phyloP scores from a whole-genome alignment of 1,140 invertebrate species.

The Euglossa dilemma region DNA sequence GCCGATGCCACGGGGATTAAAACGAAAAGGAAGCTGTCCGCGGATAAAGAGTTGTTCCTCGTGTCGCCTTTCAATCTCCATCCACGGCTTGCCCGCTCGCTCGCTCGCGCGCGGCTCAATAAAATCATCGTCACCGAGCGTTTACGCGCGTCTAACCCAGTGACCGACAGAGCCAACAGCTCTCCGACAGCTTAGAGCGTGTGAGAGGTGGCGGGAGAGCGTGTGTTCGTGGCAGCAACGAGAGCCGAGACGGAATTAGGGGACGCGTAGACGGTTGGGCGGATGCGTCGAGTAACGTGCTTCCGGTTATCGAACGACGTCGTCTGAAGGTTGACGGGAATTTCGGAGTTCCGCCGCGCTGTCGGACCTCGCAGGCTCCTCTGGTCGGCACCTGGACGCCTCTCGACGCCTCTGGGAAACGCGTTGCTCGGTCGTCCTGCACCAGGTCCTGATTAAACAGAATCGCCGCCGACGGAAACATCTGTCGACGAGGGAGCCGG shows the following conservation, averaged over 20 bases:
- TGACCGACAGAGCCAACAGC: conserved; percentile 29
- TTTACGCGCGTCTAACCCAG: conserved; percentile 22
- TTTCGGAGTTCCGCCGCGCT: conserved; percentile 56
- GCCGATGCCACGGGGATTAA: not conserved
- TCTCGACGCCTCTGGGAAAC: conserved; percentile 40
- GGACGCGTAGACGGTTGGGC: conserved; percentile 72
- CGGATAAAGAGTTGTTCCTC: not conserved
- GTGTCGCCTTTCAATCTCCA: not conserved
- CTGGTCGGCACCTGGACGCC: conserved; percentile 52
- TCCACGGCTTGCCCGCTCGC: not conserved
- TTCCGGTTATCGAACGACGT: conserved; percentile 76
- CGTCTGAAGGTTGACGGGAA: conserved; percentile 70
- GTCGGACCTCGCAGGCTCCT: conserved; percentile 37
- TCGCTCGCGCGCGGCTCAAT: not conserved
- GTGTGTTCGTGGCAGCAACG: conserved; percentile 44
- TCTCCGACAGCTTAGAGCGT: not conserved
- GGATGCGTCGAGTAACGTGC: conserved; percentile 75
- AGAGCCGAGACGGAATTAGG: conserved; percentile 66
- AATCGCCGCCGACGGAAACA: conserved; percentile 23
- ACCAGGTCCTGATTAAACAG: conserved; percentile 64
- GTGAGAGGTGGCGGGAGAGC: conserved; percentile 9
- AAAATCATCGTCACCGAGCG: conserved; percentile 21
- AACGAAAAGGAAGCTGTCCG: too few species aligned
- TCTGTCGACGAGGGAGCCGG: conserved; percentile 1
- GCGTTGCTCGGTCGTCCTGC: conserved; percentile 29